phyloP scores from a whole-genome alignment of 1,140 invertebrate species.

The Teleopsis dalmanni region DNA sequence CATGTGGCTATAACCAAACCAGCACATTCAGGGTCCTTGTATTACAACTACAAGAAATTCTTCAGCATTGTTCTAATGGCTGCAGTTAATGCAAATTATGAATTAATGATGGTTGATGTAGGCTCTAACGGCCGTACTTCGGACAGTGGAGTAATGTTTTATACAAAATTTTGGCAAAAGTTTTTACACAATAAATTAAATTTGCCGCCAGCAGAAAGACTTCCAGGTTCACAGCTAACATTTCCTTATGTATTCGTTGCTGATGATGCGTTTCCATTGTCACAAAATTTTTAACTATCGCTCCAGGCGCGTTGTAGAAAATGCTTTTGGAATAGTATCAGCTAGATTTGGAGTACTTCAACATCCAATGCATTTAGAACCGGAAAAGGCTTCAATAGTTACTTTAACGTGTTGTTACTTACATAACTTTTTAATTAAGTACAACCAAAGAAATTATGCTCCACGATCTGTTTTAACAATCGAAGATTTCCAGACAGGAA shows the following conservation, averaged over 20 bases:
- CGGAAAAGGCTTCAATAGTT: too few relatives aligned
- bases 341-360: conserved; percentile 41
- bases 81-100: conserved; percentile 47
- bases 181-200: conserved; percentile 15
- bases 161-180: conserved; percentile 18
- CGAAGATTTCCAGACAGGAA: too few relatives aligned
- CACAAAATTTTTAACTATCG: conserved; percentile 45
- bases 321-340: conserved; percentile 48
- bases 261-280: conserved; percentile 42
- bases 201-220: conserved; percentile 15
- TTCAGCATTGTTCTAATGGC: conserved; percentile 45
- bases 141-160: conserved; percentile 40
- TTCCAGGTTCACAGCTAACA: conserved; percentile 17
- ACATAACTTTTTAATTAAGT: too few relatives aligned
- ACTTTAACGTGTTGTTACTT: too few relatives aligned
- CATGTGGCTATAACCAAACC: conserved; percentile 24
- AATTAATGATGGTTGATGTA: conserved; percentile 44
- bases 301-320: conserved; percentile 39
- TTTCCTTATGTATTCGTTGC: conserved; percentile 35
- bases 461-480: too few relatives aligned
- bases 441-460: too few relatives aligned
- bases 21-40: conserved; percentile 38
- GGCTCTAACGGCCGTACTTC: conserved; percentile 39
- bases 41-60: conserved; percentile 47
- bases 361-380: conserved; percentile 22